Conservation (phyloP, 2,888 invertebrate genomes). For the Cosmorhoe ocellata region DNA sequence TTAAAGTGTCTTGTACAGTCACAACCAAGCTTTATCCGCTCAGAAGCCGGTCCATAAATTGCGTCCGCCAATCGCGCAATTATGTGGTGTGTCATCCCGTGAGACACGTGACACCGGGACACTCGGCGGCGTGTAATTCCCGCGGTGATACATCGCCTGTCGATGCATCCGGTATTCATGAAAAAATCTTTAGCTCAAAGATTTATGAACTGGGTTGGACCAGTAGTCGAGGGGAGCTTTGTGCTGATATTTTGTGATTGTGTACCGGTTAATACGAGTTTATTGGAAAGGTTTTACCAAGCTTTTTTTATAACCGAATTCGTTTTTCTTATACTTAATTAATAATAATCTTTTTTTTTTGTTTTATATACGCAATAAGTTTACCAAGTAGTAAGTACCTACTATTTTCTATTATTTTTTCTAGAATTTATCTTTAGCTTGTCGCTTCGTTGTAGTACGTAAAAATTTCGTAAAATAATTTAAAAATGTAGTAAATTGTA, state of each 20-base stretch:
- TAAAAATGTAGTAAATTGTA: too few relatives aligned
- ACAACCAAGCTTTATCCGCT: background rate
- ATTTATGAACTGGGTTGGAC: conserved; percentile 5
- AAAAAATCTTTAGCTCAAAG: conserved; percentile 10
- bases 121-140: conserved; percentile 13
- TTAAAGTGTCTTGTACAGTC: background rate
- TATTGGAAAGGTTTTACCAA: too few relatives aligned
- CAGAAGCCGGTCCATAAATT: conserved; percentile 19
- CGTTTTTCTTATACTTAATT: too few relatives aligned
- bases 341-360: too few relatives aligned
- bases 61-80: conserved; percentile 18
- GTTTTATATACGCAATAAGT: too few relatives aligned
- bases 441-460: too few relatives aligned
- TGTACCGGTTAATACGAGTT: background rate
- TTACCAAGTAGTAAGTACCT: too few relatives aligned
- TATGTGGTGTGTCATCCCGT: conserved; percentile 23
- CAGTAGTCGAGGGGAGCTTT: too few relatives aligned
- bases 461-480: too few relatives aligned
- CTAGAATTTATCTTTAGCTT: too few relatives aligned
- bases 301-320: too few relatives aligned
- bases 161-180: conserved; percentile 9
- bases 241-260: background rate
- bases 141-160: conserved; percentile 22
- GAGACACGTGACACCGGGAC: conserved; percentile 14
- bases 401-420: too few relatives aligned